A percentile compares a stretch with the other conserved stretches of the same genome.
Conservation (phyloP, 2,888 invertebrate genomes). For the Drosophila meridiana region DNA sequence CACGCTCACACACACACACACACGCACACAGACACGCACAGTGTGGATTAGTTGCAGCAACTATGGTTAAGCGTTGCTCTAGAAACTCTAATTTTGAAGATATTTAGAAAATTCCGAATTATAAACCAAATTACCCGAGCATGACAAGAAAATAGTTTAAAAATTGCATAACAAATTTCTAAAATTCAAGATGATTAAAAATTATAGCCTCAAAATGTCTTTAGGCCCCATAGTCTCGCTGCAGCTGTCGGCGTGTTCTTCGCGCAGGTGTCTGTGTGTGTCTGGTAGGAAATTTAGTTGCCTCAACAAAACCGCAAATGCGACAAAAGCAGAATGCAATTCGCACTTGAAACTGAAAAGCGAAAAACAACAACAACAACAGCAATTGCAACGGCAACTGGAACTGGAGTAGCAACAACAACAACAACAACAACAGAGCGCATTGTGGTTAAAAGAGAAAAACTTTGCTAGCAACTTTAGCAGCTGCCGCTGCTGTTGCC, state of each 20-base stretch:
- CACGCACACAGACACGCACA: constrained; percentile 17
- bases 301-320: constrained; percentile 77
- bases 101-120: neutral
- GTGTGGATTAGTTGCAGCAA: constrained; percentile 29
- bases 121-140: neutral
- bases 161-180: neutral
- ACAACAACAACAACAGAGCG: constrained; percentile 29
- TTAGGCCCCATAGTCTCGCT: constrained; percentile 1
- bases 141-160: neutral
- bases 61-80: constrained; percentile 9
- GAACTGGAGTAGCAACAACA: constrained; percentile 21
- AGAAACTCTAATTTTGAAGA: constrained; percentile 1
- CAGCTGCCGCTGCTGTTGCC: constrained; percentile 9
- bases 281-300: constrained; percentile 59
- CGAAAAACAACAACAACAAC: constrained; percentile 28
- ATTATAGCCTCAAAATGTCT: neutral
- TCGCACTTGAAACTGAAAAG: constrained; percentile 75
- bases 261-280: constrained; percentile 43
- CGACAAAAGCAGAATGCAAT: constrained; percentile 82
- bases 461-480: constrained; percentile 47
- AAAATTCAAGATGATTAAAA: neutral
- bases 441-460: constrained; percentile 63
- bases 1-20: constrained; percentile 11
- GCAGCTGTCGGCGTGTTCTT: constrained; percentile 9
- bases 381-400: constrained; percentile 3